These are phyloP conservation scores for Drosophila picticornis DNA, from an alignment of 2,888 invertebrate species.

Conservation along the genomic window DNA sequence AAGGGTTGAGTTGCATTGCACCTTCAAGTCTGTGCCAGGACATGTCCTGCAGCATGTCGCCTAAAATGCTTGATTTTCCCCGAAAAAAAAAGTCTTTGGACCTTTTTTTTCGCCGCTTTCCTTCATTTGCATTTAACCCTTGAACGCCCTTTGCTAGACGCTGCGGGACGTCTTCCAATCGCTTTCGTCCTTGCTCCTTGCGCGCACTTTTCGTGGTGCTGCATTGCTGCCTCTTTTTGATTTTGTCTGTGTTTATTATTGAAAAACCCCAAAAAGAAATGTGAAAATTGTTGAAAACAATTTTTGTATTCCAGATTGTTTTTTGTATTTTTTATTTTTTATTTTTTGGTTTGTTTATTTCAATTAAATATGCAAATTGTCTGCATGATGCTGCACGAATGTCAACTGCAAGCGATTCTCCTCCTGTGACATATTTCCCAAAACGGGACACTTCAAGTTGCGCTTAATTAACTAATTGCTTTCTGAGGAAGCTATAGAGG, in stretches of 20 bases:
- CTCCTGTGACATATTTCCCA: slow-evolving; percentile 47
- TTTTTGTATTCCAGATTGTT: slow-evolving; percentile 18
- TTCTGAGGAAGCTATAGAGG: background rate
- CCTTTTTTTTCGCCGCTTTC: slow-evolving; percentile 15
- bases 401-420: slow-evolving; percentile 53
- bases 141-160: slow-evolving; percentile 40
- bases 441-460: slow-evolving; percentile 61
- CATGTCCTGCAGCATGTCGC: slow-evolving; percentile 50
- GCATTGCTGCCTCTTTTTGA: slow-evolving; percentile 2
- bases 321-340: background rate
- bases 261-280: slow-evolving; percentile 27
- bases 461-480: slow-evolving; percentile 75
- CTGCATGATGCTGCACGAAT: slow-evolving; percentile 72
- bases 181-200: slow-evolving; percentile 21
- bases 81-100: slow-evolving; percentile 33
- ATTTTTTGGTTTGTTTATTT: slow-evolving; percentile 31
- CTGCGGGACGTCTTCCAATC: slow-evolving; percentile 55
- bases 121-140: slow-evolving; percentile 73
- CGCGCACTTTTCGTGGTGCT: slow-evolving; percentile 8
- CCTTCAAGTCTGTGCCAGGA: slow-evolving; percentile 2
- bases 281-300: slow-evolving; percentile 53
- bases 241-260: slow-evolving; percentile 51
- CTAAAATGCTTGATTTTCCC: slow-evolving; percentile 34
- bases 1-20: slow-evolving; percentile 37
- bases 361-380: slow-evolving; percentile 78